Evolutionary conservation across 2,797 vertebrate species (phyloP), one percentile per base, ranked within the genome.

Genomic region (Leptodactylus fallax): DNA sequence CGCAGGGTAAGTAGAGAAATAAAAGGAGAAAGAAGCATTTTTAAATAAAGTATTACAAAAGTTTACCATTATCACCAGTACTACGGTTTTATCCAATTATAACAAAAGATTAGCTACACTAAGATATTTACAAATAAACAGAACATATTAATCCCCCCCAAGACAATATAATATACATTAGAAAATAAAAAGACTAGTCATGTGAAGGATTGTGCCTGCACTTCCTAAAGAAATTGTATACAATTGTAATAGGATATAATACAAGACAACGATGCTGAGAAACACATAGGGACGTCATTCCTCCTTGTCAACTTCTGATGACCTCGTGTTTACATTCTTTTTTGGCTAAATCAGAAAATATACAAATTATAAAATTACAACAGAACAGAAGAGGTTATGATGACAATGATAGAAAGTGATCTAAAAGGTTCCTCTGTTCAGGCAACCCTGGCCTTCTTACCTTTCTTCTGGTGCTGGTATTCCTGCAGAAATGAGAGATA

Each of bases 211-310:
- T 53, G 71, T 21, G 47, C 47, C 72, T 3, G 47, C 72, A 53
- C 21, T n/a, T 23, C 11, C 11, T 53, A n/a, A 6, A 53, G 47
- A 4, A 7, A 19, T 13, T 76, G 19, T 51, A n/a, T 21, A n/a
- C 6, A 81, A 36, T 13, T 86, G 63, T 11, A 71, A 58, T 47
- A 74, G 51, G 69, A 61, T 7, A 45, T 55, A n/a, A 58, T 36
- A 60, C 16, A 58, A 19, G 61, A 45, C 7, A 63, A 36, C 10
- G 21, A 53, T 16, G 25, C 23, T n/a, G 14, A 17, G 25, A 63
- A 60, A 45, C 53, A 17, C 47, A 60, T 45, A 7, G 25, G 0
- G 6, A 36, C 3, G 0, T 16, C 25, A 5, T 88, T 93, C 91
- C 51, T 94, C 90, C 56, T 91, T 86, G 81, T 90, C 87, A 0